Evolutionary conservation across 2,113 vertebrate species (phyloP), one percentile per base, ranked within the genome.

Genomic region (Bucco capensis): DNA sequence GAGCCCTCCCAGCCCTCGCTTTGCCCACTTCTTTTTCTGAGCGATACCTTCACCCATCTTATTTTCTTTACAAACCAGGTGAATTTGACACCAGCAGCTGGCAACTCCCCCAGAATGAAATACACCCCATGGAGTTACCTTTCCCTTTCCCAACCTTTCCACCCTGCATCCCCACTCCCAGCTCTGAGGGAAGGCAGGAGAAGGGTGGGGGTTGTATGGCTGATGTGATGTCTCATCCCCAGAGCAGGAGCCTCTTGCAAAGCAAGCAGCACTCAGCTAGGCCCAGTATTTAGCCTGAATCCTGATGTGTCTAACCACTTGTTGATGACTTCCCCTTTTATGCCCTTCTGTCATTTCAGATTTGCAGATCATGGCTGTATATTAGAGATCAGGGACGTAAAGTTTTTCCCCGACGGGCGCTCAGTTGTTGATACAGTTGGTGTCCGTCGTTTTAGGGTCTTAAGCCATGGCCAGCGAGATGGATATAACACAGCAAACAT

Each of bases 401-500:
- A 99, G 96, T 98, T 98, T 92, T 99, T 99, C 91, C 98, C 98
- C 5, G 98, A 99, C 62, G 98, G 99, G 1, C 98, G 98, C 28
- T 99, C 98, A 2, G 98, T 99, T 73, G 98, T 99, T 69, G 98
- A 99, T 96, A 98, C 98, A 33, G 96, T 99, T 58, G 98, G 99
- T 9, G 97, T 98, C 88, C 97, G 98, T 31, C 97, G 98, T 89
- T 99, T 99, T 94, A 97, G 97, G 90, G 98, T 99, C 51, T 97
- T 99, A 88, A 98, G 97, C 94, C 98, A 99, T 71, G 97, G 98
- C 30, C 98, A 98, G 67, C 97, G 98, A 95, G 99, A 99, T n/a
- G 98, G 99, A 61, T 99, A 98, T 97, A 97, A 99, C 96, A 99
- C 98, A 3, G 98, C 98, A n/a, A 99, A 99, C 97, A 98, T 98